Base-by-base conservation (phyloP, 2,888 invertebrate genomes). In the Busseola fusca region DNA sequence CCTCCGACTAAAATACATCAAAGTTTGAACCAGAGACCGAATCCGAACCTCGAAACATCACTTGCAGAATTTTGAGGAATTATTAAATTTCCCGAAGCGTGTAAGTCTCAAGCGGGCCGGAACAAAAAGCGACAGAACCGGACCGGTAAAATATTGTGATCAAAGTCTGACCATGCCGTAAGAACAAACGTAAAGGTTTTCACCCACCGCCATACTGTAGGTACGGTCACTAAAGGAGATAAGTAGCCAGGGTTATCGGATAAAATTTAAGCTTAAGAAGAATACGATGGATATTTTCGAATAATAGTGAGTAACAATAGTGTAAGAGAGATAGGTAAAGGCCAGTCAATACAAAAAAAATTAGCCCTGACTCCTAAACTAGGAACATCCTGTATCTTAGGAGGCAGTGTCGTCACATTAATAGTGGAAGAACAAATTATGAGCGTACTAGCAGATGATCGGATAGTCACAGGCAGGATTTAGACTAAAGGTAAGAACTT, bases 101-200 rank as follows among this genome's bases (percentile, higher is more conserved):
- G 77, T 86, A 72, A 84, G 86, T 86, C 87, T 86, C 85, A 87
- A 88, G 84, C 87, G 82, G 77, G 76, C 82, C 83, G 86, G 84
- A 90, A 88, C 88, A 88, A 89, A 91, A 91, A 88, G 83, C 87
- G 84, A 76, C 78, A 80, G 83, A 77, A 81, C 78, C 72, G 80
- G 76, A 78, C 84, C 83, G 86, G 86, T 89, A 83, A 91, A 90
- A 88, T 91, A 91, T 90, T 89, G 87, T 87, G 88, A 90, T 89
- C 89, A 88, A 89, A 89, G 85, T 82, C 85, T 84, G 88, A 87
- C 86, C 86, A 79, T 80, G 81, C 81, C 78, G 68, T 83, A 84
- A 84, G 87, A 87, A 88, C 86, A 87, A 88, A 89, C 82, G 71
- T 72, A 77, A 71, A 74, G 64, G 67, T 74, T 59, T 30, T 10